Percentiles rank a stretch among this genome's conserved stretches.
These are phyloP conservation scores for Dendrocopos noguchii DNA, from an alignment of 2,113 vertebrate species.

Conservation along the genomic window DNA sequence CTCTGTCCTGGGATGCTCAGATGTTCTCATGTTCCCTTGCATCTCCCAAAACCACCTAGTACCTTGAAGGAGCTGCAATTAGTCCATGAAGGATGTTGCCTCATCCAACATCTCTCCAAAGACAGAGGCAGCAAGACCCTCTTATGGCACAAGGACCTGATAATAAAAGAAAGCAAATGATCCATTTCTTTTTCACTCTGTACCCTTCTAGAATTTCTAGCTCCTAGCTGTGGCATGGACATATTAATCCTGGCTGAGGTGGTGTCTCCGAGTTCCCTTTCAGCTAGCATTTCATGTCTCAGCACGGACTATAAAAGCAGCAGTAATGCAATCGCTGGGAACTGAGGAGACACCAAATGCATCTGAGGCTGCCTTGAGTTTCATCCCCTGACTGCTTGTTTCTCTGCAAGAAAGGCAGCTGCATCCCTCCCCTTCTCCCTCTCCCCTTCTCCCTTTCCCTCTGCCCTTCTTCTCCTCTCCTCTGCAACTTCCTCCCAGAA, in stretches of 20 bases:
- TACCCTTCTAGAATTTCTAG: slow-evolving; percentile 45
- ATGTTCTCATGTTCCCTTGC: neutral
- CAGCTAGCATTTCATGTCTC: neutral
- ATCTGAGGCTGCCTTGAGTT: neutral
- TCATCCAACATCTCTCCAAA: neutral
- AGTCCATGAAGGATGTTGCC: neutral
- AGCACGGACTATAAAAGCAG: neutral
- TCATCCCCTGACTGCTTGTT: slow-evolving; percentile 15
- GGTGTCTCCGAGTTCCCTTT: neutral
- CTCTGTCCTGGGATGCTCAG: neutral
- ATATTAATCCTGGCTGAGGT: slow-evolving; percentile 39
- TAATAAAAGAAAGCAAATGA: neutral
- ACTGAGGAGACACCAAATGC: neutral
- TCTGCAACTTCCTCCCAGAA: too few relatives aligned
- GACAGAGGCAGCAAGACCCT: neutral
- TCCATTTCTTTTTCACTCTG: neutral
- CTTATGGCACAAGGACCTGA: neutral
- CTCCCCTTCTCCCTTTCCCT: fast-evolving
- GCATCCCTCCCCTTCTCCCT: neutral
- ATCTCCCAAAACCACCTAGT: neutral
- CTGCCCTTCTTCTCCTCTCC: too few relatives aligned
- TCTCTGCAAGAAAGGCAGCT: slow-evolving; percentile 22
- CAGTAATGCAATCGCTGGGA: neutral
- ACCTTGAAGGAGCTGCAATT: neutral
- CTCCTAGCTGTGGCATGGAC: neutral